Base-by-base conservation (phyloP, 2,888 invertebrate genomes). In the Neoascia interrupta region DNA sequence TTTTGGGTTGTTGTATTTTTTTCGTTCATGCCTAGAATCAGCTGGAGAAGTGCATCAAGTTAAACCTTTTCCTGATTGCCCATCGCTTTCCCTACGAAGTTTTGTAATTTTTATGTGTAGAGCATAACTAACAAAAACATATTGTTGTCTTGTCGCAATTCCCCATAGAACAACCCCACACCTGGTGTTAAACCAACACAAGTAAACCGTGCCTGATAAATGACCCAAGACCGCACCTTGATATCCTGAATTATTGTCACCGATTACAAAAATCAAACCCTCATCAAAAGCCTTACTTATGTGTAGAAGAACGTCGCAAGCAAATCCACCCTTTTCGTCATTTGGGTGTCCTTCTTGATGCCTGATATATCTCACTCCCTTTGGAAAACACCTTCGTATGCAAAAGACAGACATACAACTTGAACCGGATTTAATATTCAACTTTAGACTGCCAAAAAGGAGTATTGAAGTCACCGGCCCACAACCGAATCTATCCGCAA, bases 401-500 rank as follows among this genome's bases (percentile, higher is more conserved):
- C 19, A 45, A 56, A 16, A 63, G 41, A 70, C 34, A 64, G 56
- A 53, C 60, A 37, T 45, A 54, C 45, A 53, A 51, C 69, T 56
- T 64, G 70, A 79, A 56, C 73, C 66, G 47, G 63, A 68, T 73
- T 79, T 79, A 79, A 73, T 79, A 73, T 79, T 66, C 49, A 61
- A 68, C 68, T 75, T 39, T 43, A 49, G 66, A 56, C 68, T 73
- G 58, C 53, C 64, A 36, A 60, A 34, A 58, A 53, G 58, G 39
- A 47, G 36, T 28, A 36, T 23, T 37, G 19, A 31, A 60, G 60
- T 54, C 28, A 66, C 66, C 37, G 61, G 73, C 66, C 68, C 60
- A 66, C 79, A 79, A 61, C 79, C 66, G 61, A 68, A 73, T 73
- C 68, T 66, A 79, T 79, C 66, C 79, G 61, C 79, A 79, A 79